Conservation (phyloP, 2,113 vertebrate species). For the Oophaga pumilio region DNA sequence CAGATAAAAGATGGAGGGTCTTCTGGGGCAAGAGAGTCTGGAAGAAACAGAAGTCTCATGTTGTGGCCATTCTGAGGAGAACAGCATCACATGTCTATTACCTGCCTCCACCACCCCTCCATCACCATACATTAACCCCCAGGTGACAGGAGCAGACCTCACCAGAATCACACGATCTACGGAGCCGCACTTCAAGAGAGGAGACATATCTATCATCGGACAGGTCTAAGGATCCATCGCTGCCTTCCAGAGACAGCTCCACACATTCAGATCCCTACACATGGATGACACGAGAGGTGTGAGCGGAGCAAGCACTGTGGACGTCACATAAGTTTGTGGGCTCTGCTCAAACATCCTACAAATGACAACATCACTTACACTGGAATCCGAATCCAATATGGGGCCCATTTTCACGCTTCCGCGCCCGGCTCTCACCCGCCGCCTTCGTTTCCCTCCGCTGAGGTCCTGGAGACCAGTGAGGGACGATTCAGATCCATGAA, state of each 20-base stretch:
- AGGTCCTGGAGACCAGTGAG: slow-evolving; percentile 27
- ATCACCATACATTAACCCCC: background rate
- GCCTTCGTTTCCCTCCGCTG: background rate
- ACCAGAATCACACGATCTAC: slow-evolving; percentile 17
- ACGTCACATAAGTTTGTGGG: too few relatives aligned
- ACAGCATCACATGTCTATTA: too few relatives aligned
- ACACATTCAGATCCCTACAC: slow-evolving; percentile 19
- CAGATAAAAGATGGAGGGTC: background rate
- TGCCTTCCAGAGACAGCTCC: slow-evolving; percentile 10
- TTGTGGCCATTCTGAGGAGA: too few relatives aligned
- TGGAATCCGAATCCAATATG: background rate
- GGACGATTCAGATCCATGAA: background rate
- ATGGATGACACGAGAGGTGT: background rate
- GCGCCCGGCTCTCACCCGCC: slow-evolving; percentile 6
- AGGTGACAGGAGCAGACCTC: background rate
- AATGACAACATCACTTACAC: background rate
- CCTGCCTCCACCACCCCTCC: too few relatives aligned
- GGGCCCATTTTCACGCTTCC: slow-evolving; percentile 40
- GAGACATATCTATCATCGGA: slow-evolving; percentile 15
- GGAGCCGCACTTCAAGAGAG: slow-evolving; percentile 21
- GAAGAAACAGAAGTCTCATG: background rate
- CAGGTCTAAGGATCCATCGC: background rate
- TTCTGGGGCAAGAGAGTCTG: background rate
- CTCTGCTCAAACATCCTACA: background rate
- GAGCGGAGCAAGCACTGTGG: background rate